Base-by-base conservation (phyloP, 2,797 vertebrate species). In the Microhierax caerulescens region DNA sequence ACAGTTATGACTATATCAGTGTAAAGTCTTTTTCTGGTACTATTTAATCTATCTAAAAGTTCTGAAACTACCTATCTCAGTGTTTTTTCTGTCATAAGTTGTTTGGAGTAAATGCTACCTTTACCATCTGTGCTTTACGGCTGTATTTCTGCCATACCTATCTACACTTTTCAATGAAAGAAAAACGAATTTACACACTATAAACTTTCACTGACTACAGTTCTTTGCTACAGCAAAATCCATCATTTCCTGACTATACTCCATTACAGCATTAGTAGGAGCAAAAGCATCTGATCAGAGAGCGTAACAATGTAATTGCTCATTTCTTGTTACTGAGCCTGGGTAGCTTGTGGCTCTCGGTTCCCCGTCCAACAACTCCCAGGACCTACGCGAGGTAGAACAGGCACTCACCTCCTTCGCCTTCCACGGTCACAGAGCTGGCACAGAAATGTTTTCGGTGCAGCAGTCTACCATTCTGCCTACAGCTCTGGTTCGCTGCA, bases 391-490 rank as follows among this genome's bases (percentile, higher is more conserved):
- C 23, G 37, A 79, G 11, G 14, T 30, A 18, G 25, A 34, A 37
- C 63, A 45, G 37, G 87, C 88, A 96, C 97, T 91, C 96, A 98
- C 95, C 97, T 97, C 97, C 59, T 91, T n/a, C 22, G 43, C 85
- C 80, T 77, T 53, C 68, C 88, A 19, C 45, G 86, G 91, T 95
- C 96, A 97, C 95, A 54, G 97, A 76, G 95, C 96, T 80, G 95
- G 95, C 94, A 91, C 75, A 64, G 90, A 56, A 69, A 82, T 22
- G 93, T 41, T 93, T 48, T 88, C 77, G 94, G 96, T 67, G 96
- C 95, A 27, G 96, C 96, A 61, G 85, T 54, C 97, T 92, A 90
- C 93, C 97, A 92, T 95, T 63, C 94, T 96, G 97, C 83, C 94
- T 77, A 16, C 93, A 86, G 96, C 92, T 90, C 91, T 14, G 78